phyloP scores from a whole-genome alignment of 2,888 invertebrate species.

The Brachypalpus laphriformis region DNA sequence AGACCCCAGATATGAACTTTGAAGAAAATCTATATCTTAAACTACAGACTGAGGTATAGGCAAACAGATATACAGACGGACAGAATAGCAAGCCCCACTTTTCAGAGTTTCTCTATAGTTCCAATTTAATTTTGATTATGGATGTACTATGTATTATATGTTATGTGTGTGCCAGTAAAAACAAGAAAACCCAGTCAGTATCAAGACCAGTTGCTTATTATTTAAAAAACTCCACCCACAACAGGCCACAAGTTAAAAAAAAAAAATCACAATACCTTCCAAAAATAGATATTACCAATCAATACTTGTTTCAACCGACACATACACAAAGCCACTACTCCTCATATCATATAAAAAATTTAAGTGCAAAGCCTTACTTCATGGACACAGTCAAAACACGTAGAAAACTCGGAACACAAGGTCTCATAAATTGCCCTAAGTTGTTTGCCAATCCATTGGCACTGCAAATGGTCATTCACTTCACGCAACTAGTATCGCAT shows the following conservation, averaged over 20 bases:
- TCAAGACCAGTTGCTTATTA: background rate
- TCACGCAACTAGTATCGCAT: slow-evolving; percentile 5
- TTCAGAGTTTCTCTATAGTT: too few relatives aligned
- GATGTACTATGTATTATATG: too few relatives aligned
- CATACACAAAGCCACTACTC: background rate
- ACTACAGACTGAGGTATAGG: too few relatives aligned
- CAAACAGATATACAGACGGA: too few relatives aligned
- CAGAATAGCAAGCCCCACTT: too few relatives aligned
- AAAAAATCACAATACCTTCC: background rate
- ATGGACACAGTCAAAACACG: slow-evolving; percentile 10
- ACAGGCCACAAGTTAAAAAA: background rate
- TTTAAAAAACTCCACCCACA: background rate
- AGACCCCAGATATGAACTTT: too few relatives aligned
- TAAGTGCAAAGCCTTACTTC: background rate
- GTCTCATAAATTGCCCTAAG: slow-evolving; percentile 6
- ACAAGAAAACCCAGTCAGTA: background rate
- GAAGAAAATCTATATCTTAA: too few relatives aligned
- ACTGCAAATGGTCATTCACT: slow-evolving; percentile 68
- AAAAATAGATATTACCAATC: background rate
- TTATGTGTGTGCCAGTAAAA: too few relatives aligned
- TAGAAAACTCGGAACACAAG: slow-evolving; percentile 4
- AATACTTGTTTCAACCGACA: background rate
- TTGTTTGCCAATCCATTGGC: slow-evolving; percentile 41
- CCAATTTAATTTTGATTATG: too few relatives aligned
- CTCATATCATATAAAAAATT: background rate